Conservation (phyloP, 2,797 vertebrate species). For the Hipposideros larvatus region DNA sequence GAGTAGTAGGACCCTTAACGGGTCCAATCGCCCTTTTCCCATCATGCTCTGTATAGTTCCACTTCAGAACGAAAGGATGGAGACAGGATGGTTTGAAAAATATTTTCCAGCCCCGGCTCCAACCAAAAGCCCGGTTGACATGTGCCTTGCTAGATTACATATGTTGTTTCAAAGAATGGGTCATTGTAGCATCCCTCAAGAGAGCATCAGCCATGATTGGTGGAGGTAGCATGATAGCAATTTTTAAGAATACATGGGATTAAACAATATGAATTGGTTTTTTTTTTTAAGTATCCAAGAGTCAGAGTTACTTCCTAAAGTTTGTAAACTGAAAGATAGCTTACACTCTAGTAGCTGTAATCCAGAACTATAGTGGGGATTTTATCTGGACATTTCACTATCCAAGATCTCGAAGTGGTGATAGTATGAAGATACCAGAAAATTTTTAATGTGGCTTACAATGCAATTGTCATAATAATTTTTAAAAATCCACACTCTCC, state of each 20-base stretch:
- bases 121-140: neutral
- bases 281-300: neutral
- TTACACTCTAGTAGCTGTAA: neutral
- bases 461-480: neutral
- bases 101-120: neutral
- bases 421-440: neutral
- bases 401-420: conserved; percentile 8
- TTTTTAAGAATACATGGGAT: conserved; percentile 18
- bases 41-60: neutral
- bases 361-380: neutral
- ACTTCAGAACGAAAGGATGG: conserved; percentile 34
- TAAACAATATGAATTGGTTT: conserved; percentile 13
- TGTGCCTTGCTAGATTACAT: conserved; percentile 46
- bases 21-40: neutral
- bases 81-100: neutral
- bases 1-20: neutral
- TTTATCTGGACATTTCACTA: neutral
- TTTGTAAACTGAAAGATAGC: neutral
- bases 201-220: neutral
- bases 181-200: neutral
- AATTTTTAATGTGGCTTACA: conserved; percentile 36
- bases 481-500: neutral
- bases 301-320: conserved; percentile 47
- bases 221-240: neutral
- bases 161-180: conserved; percentile 40